Base-by-base conservation (phyloP, 2,113 vertebrate genomes). In the Girardinichthys multiradiatus region DNA sequence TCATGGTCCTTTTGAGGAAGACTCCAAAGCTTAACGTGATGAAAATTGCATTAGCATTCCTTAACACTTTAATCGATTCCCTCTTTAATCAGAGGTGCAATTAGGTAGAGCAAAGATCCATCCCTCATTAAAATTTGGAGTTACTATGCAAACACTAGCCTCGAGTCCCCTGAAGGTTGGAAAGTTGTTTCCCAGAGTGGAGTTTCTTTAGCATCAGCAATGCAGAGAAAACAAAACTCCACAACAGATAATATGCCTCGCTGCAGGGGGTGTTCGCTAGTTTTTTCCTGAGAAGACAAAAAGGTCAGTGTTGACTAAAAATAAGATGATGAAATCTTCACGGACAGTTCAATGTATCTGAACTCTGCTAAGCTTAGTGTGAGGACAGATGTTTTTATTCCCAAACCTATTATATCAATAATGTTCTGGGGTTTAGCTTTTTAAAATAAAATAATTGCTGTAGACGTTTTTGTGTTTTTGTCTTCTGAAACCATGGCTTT, bases 1-100 rank as follows among this genome's bases (percentile, higher is more conserved):
- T 1, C 7, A 28, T 77, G 61, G 28, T 58, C 65, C 61, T 70
- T 39, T 63, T n/a, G 60, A 8, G 19, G 42, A 28, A 58, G 37
- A 76, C 48, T 54, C 48, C 2, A 7, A 10, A 54, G 24, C 48
- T 54, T 54, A 2, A 54, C n/a, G 48, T 9, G 45, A 48, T 48
- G 45, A 48, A 48, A 48, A 54, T 54, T 24, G 17, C 8, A 54
- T n/a, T 54, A 54, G 48, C 48, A 54, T 24, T 54, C 24, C 17
- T 9, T 24, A n/a, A 54, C n/a, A 54, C 48, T 54, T 54, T 54
- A 54, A 54, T 54, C n/a, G 48, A 54, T n/a, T 54, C 24, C 48
- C 48, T 54, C 48, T 24, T 54, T 54, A 11, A 54, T 54, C 24
- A 54, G 48, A 21, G n/a, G 48, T 5, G 21, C 6, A n/a, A n/a